A percentile compares a stretch with the other conserved stretches of the same genome.
These are phyloP conservation scores for Chlorops oryzae DNA, from an alignment of 1,140 invertebrate species.

Conservation along the genomic window DNA sequence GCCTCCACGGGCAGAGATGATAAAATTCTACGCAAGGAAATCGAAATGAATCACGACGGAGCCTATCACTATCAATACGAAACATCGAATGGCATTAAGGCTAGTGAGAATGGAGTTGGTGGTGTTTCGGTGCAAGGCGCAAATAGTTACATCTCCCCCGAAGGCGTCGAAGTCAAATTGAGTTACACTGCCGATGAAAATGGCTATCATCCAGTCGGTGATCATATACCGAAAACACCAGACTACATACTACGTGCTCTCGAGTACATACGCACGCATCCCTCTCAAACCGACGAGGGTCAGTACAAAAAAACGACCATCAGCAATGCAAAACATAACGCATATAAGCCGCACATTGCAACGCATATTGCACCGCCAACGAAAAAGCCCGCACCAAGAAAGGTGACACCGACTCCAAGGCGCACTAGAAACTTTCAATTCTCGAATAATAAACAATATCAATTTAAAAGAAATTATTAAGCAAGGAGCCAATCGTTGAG, in stretches of 20 bases:
- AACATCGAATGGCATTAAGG: constrained; percentile 57
- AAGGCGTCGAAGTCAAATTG: constrained; percentile 48
- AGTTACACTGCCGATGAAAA: constrained; percentile 59
- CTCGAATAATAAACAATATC: too few species aligned
- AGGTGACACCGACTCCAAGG: neutral
- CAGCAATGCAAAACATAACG: neutral
- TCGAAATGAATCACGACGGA: constrained; percentile 47
- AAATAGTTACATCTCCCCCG: constrained; percentile 35
- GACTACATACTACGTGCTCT: constrained; percentile 43
- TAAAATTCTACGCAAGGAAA: constrained; percentile 29
- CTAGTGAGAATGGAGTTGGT: constrained; percentile 50
- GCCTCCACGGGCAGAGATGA: too few species aligned
- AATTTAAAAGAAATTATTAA: too few species aligned
- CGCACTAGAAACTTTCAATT: too few species aligned
- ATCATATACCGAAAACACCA: constrained; percentile 49
- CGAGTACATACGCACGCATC: constrained; percentile 51
- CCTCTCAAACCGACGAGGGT: constrained; percentile 7
- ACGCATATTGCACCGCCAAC: neutral
- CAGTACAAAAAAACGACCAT: constrained; percentile 1
- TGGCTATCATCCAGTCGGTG: constrained; percentile 51
- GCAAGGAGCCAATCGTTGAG: too few species aligned
- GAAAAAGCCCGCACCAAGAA: neutral
- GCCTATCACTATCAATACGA: constrained; percentile 52
- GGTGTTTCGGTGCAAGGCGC: constrained; percentile 30
- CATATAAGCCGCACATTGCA: too few species aligned